Evolutionary conservation across 2,113 vertebrate genomes (phyloP).

Genomic region (Ancistrus triradiatus): DNA sequence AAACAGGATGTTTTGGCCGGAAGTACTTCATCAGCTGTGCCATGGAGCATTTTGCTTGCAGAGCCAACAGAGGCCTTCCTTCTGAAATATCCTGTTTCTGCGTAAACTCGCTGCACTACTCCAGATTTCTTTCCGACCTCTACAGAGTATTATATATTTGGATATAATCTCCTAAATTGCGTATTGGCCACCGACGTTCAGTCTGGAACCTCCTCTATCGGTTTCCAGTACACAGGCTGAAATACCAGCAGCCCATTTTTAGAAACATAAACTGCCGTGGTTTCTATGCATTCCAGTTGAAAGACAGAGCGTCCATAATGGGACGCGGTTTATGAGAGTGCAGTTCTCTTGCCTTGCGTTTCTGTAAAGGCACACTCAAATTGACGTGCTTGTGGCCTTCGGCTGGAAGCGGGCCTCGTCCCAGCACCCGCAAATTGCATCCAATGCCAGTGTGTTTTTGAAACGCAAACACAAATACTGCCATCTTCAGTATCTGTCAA

Average conservation of each 20-base stretch:
- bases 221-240: conserved; percentile 2
- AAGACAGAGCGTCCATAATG: conserved; percentile 4
- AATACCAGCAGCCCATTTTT: conserved; percentile 15
- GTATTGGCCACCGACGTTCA: not conserved
- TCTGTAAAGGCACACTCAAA: conserved; percentile 10
- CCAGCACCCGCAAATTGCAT: conserved; percentile 14
- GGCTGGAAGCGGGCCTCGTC: conserved; percentile 8
- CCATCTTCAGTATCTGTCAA: conserved; percentile 11
- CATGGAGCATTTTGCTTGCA: not conserved
- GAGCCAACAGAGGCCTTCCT: not conserved
- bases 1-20: not conserved
- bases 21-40: not conserved
- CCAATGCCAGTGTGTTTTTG: conserved; percentile 7
- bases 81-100: not conserved
- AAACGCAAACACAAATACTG: conserved; percentile 25
- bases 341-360: conserved; percentile 5
- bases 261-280: conserved; percentile 8
- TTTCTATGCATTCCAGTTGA: conserved; percentile 15
- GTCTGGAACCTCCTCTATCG: not conserved
- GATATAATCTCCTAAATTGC: not conserved
- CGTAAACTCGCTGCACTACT: not conserved
- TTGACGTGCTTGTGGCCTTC: conserved; percentile 14
- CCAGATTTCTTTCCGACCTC: not conserved
- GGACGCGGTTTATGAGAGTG: conserved; percentile 6
- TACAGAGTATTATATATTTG: conserved; percentile 2